Evolutionary conservation across 2,888 invertebrate species (phyloP), one percentile per base, ranked within the genome.

Genomic region (Ceratothoa steindachneri): DNA sequence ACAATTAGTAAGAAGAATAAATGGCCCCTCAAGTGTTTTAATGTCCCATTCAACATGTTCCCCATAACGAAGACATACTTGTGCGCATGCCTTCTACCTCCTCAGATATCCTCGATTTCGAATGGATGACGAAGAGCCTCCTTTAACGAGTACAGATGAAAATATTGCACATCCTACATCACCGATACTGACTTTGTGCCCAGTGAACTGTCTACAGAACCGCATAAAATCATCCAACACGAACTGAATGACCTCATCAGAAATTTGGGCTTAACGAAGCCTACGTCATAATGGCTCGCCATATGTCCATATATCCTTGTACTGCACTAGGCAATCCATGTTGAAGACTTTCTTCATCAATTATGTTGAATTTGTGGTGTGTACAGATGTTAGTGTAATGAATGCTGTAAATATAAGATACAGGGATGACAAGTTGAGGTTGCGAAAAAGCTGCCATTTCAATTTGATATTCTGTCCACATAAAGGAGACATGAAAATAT

Each of bases 401-500:
- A 41, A 41, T 41, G 41, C 7, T 41, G 9, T 41, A 41, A 41
- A 41, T 41, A 41, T 41, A 41, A 15, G 9, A 7, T 71, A 30
- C 68, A 68, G 29, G 22, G 68, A 68, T 31, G 12, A 15, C 9
- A 22, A 29, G 4, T 30, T 15, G n/a, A 68, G 30, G 31, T 30
- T 22, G 28, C 24, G 19, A 12, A 69, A 24, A 41, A 53, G 29
- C n/a, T 52, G 52, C 28, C 52, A 41, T 51, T 22, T 24, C 15
- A 9, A 69, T 22, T 28, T 55, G 41, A 52, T 52, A 19, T n/a
- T n/a, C n/a, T n/a, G n/a, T n/a, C n/a, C n/a, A n/a, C n/a, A n/a
- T n/a, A n/a, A n/a, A n/a, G n/a, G 28, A 69, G 22, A 19, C 53
- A 69, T 52, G 31, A 68, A 29, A 68, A 31, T 31, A 68, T 68